phyloP scores from a whole-genome alignment of 1,140 invertebrate species.

The Caerostris extrusa region DNA sequence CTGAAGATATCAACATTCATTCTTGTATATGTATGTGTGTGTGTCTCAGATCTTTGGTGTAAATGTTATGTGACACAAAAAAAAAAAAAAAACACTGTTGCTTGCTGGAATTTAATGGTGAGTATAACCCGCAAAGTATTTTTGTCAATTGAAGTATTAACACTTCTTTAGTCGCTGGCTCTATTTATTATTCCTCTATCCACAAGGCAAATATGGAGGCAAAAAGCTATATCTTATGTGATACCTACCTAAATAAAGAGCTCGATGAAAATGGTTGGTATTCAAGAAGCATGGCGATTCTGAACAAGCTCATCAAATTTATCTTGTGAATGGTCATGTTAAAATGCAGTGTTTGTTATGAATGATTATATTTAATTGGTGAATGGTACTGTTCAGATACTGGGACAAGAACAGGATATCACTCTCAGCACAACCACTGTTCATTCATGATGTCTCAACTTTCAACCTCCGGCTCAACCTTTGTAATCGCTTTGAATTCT shows the following conservation, averaged over 20 bases:
- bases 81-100: neutral
- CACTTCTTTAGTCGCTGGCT: neutral
- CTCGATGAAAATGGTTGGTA: neutral
- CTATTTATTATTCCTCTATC: neutral
- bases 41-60: neutral
- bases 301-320: neutral
- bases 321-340: neutral
- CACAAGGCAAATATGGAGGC: neutral
- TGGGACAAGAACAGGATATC: neutral
- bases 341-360: neutral
- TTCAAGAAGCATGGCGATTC: neutral
- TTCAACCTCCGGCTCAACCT: conserved; percentile 12
- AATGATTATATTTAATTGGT: neutral
- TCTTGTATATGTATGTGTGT: neutral
- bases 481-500: neutral
- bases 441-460: conserved; percentile 6
- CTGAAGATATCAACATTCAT: neutral
- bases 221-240: neutral
- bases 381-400: neutral
- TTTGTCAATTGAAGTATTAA: neutral
- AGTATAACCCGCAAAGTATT: neutral
- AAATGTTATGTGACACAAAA: neutral
- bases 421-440: neutral
- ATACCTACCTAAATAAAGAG: conserved; percentile 20
- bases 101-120: neutral